Evolutionary conservation across 2,113 vertebrate species (phyloP).

Genomic region (Limnothrissa miodon): DNA sequence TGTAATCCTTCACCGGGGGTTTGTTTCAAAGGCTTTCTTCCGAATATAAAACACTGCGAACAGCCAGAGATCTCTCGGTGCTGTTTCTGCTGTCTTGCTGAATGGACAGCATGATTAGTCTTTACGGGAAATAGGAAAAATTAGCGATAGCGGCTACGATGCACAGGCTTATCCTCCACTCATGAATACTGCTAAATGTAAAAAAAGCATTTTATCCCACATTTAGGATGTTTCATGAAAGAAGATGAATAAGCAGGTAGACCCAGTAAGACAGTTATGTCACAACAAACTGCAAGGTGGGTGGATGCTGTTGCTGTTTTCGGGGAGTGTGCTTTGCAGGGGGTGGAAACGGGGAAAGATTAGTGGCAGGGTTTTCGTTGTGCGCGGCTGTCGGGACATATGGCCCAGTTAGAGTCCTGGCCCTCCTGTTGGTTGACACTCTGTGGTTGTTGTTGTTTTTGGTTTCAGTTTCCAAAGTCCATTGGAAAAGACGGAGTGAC

Average conservation of each 20-base stretch:
- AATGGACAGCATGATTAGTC: background rate
- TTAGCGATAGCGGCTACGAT: background rate
- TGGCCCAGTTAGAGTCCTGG: slow-evolving; percentile 9
- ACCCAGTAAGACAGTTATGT: background rate
- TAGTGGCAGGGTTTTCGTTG: background rate
- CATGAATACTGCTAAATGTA: background rate
- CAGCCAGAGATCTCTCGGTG: background rate
- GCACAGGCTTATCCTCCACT: background rate
- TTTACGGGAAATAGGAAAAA: background rate
- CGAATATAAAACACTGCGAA: background rate
- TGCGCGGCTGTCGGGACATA: background rate
- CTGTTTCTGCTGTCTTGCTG: background rate
- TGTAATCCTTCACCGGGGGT: background rate
- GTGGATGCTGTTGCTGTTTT: background rate
- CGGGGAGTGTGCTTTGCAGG: background rate
- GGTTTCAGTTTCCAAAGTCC: background rate
- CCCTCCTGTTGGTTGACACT: background rate
- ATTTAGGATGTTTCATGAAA: background rate
- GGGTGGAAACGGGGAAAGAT: background rate
- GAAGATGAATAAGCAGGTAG: background rate
- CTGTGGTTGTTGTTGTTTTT: background rate
- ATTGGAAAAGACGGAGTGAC: background rate
- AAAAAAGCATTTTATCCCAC: background rate
- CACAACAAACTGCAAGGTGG: background rate
- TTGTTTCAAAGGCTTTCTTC: background rate